These are phyloP conservation scores for Catharus bicknelli DNA, from an alignment of 2,113 vertebrate genomes.

Conservation along the genomic window DNA sequence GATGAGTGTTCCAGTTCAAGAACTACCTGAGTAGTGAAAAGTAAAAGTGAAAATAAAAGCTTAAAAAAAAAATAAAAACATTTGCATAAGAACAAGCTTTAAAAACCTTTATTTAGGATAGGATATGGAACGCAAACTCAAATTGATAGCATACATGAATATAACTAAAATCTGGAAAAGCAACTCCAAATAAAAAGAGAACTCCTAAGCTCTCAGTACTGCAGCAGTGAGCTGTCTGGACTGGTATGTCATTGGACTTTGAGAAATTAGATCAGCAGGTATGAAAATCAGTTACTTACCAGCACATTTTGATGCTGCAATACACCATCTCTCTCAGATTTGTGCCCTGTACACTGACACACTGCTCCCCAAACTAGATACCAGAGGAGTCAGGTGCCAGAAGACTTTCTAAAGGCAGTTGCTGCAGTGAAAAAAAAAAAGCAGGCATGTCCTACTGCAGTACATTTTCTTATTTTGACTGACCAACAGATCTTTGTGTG, in stretches of 20 bases:
- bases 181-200: slow-evolving; percentile 31
- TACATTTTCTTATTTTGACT: background rate
- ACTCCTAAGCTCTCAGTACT: background rate
- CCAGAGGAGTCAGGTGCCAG: background rate
- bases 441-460: background rate
- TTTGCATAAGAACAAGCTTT: slow-evolving; percentile 39
- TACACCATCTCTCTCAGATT: background rate
- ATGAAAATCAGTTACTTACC: slow-evolving; percentile 29
- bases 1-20: slow-evolving; percentile 64
- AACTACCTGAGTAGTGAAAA: slow-evolving; percentile 61
- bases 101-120: slow-evolving; percentile 19
- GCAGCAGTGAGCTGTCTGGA: slow-evolving; percentile 34
- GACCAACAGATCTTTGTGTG: background rate
- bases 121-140: slow-evolving; percentile 56
- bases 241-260: slow-evolving; percentile 56
- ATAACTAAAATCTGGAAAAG: slow-evolving; percentile 40
- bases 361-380: background rate
- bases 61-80: slow-evolving; percentile 50
- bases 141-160: slow-evolving; percentile 32
- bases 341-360: background rate
- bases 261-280: slow-evolving; percentile 66
- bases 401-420: background rate
- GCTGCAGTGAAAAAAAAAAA: background rate
- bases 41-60: slow-evolving; percentile 59
- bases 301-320: background rate